phyloP scores from a whole-genome alignment of 2,888 invertebrate genomes.

The Sarcophaga rosellei region DNA sequence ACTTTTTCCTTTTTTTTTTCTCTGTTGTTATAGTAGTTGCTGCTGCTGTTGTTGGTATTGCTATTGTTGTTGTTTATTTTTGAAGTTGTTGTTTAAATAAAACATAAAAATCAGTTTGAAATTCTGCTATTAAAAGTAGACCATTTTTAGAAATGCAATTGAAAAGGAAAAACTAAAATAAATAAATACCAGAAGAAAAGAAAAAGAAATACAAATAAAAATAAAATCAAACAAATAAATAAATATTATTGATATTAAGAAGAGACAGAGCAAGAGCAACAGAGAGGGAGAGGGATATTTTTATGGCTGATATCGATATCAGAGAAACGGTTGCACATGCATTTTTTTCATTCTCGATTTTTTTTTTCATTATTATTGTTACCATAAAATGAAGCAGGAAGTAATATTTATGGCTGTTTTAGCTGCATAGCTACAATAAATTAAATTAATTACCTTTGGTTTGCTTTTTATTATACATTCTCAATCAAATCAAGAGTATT shows the following conservation, averaged over 20 bases:
- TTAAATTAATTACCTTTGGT: not conserved
- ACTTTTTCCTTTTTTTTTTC: conserved; percentile 33
- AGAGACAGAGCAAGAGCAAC: too few species aligned
- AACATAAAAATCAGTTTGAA: conserved; percentile 38
- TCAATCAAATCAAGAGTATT: not conserved
- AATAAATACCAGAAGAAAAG: not conserved
- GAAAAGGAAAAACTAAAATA: conserved; percentile 8
- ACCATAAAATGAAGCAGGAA: not conserved
- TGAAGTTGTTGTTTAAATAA: conserved; percentile 44
- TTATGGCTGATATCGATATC: not conserved
- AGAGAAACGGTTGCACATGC: not conserved
- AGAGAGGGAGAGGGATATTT: too few species aligned
- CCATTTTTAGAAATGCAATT: conserved; percentile 10
- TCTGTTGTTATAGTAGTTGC: not conserved
- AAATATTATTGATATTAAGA: not conserved
- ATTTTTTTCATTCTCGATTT: not conserved
- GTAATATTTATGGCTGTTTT: not conserved
- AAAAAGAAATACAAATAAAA: too few species aligned
- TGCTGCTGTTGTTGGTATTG: not conserved
- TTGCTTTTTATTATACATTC: not conserved
- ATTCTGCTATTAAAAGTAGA: conserved; percentile 52
- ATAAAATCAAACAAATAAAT: not conserved
- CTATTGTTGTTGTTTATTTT: not conserved
- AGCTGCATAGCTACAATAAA: not conserved
- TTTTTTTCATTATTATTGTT: not conserved